phyloP scores from a whole-genome alignment of 2,113 vertebrate species.

The Stigmatopora nigra region DNA sequence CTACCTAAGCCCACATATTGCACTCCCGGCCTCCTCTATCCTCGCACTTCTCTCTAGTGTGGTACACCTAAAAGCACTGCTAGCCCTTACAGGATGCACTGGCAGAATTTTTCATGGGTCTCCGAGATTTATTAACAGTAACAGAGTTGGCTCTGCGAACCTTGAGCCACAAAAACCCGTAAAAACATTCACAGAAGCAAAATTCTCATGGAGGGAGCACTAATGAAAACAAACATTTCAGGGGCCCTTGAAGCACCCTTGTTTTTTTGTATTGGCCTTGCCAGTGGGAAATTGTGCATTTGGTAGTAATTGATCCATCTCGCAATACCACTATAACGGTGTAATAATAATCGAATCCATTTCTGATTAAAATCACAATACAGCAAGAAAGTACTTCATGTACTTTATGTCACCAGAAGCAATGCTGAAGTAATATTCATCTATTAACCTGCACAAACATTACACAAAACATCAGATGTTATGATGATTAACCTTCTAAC shows the following conservation, averaged over 20 bases:
- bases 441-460: not conserved
- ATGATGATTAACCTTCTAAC: no score
- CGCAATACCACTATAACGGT: slow-evolving; percentile 5
- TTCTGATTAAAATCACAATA: no score
- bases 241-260: slow-evolving; percentile 1
- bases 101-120: slow-evolving; percentile 27
- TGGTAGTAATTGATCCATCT: no score
- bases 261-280: not conserved
- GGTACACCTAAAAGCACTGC: slow-evolving; percentile 22
- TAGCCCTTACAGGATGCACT: slow-evolving; percentile 26
- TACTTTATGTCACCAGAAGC: no score
- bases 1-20: slow-evolving; percentile 51
- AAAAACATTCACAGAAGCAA: slow-evolving; percentile 24
- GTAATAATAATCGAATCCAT: no score
- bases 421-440: no score
- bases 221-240: slow-evolving; percentile 28
- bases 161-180: slow-evolving; percentile 26
- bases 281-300: no score
- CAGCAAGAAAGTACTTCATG: no score
- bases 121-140: slow-evolving; percentile 38
- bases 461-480: not conserved
- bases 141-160: slow-evolving; percentile 33
- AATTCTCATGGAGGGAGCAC: slow-evolving; percentile 8
- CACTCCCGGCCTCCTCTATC: slow-evolving; percentile 29
- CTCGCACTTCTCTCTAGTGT: slow-evolving; percentile 23